These are phyloP conservation scores for Lathronympha strigana DNA, from an alignment of 2,888 invertebrate species.

Conservation along the genomic window DNA sequence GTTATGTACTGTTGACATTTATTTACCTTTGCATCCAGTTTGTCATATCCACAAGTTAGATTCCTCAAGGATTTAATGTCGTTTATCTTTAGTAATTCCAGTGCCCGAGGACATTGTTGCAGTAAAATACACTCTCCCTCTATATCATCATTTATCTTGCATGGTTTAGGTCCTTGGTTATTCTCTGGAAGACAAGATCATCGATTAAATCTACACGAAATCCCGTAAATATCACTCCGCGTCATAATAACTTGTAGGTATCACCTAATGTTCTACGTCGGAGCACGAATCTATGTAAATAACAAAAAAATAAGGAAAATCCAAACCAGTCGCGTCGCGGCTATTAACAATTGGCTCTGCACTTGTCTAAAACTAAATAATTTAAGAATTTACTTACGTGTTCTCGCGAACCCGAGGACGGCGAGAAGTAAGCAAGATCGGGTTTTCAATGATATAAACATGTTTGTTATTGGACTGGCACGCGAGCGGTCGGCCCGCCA, in stretches of 20 bases:
- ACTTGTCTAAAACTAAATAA: conserved; percentile 12
- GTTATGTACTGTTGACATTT: neutral
- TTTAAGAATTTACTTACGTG: conserved; percentile 39
- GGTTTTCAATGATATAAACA: conserved; percentile 36
- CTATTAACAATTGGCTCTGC: neutral
- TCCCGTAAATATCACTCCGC: neutral
- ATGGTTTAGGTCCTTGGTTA: conserved; percentile 17
- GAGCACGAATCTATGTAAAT: conserved; percentile 41
- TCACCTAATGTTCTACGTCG: conserved; percentile 19
- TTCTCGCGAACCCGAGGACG: conserved; percentile 22
- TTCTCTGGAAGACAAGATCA: conserved; percentile 27
- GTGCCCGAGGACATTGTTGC: conserved; percentile 39
- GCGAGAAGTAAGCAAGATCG: conserved; percentile 30
- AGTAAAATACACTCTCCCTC: conserved; percentile 41
- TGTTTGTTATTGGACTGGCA: conserved; percentile 30
- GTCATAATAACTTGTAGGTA: conserved; percentile 5
- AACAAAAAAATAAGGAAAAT: conserved; percentile 41
- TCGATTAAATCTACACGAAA: neutral
- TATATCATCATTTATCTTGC: conserved; percentile 29
- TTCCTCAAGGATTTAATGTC: conserved; percentile 24
- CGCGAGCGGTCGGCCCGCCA: conserved; percentile 33
- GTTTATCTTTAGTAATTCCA: conserved; percentile 35
- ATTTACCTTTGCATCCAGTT: conserved; percentile 43
- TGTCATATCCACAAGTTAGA: conserved; percentile 46
- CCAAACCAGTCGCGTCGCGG: conserved; percentile 29